Percentiles rank a stretch among this genome's conserved stretches.
phyloP scores from a whole-genome alignment of 2,113 vertebrate species.

The Ciconia stormi region DNA sequence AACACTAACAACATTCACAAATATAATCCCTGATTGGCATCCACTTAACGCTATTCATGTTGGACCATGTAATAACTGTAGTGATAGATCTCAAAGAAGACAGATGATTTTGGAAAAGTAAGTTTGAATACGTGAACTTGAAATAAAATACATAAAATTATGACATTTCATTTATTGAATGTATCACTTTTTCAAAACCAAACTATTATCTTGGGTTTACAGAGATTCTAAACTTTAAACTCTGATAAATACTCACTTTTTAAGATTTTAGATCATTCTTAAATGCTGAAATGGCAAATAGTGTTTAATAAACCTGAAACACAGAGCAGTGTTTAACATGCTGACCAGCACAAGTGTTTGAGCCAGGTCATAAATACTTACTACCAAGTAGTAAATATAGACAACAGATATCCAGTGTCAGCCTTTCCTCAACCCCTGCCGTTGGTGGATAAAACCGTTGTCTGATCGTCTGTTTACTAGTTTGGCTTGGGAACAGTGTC shows the following conservation, averaged over 20 bases:
- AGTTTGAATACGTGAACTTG: slow-evolving; percentile 46
- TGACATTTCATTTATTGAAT: not conserved
- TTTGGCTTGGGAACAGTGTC: not conserved
- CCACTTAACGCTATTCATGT: slow-evolving; percentile 83
- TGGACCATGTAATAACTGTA: slow-evolving; percentile 82
- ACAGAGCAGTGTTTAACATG: not conserved
- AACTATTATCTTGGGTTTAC: not conserved
- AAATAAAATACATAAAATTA: not conserved
- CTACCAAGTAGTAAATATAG: not conserved
- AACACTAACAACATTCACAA: slow-evolving; percentile 85
- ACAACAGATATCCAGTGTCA: not conserved
- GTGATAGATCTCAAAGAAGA: slow-evolving; percentile 77
- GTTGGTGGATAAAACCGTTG: not conserved
- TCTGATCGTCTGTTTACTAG: not conserved
- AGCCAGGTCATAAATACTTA: not conserved
- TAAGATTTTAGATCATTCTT: not conserved
- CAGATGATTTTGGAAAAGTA: slow-evolving; percentile 86
- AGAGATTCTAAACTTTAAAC: not conserved
- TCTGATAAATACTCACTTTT: not conserved
- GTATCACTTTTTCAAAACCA: not conserved
- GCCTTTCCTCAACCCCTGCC: not conserved
- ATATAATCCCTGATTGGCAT: slow-evolving; percentile 82
- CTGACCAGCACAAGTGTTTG: not conserved
- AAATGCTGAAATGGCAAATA: not conserved
- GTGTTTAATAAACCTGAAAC: not conserved